Evolutionary conservation across 2,888 invertebrate genomes (phyloP).

Genomic region (Mesorhabditis spiculigera): DNA sequence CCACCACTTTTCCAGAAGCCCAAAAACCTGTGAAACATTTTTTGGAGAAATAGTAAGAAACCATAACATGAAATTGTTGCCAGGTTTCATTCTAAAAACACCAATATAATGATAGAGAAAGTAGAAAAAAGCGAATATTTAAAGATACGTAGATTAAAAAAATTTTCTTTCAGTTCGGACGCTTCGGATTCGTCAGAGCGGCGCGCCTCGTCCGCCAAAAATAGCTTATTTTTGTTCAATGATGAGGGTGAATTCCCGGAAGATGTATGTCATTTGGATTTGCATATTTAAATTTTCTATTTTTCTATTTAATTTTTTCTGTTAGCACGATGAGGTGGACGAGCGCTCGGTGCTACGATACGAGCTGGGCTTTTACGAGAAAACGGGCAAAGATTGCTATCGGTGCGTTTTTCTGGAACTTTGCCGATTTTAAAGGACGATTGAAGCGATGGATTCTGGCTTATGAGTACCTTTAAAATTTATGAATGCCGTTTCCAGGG

Average conservation of each 20-base stretch:
- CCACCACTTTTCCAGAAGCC: too few species aligned
- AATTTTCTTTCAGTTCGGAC: background rate
- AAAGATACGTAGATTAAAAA: background rate
- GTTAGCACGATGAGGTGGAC: conserved; percentile 44
- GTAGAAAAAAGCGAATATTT: background rate
- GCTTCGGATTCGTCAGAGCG: background rate
- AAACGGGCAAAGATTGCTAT: conserved; percentile 70
- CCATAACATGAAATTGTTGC: too few species aligned
- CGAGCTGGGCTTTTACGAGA: conserved; percentile 73
- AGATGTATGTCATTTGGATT: background rate
- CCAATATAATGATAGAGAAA: background rate
- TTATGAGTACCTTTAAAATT: background rate
- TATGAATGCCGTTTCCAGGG: too few species aligned
- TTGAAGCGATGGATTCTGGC: too few species aligned
- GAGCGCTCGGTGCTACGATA: conserved; percentile 53
- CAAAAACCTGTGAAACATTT: too few species aligned
- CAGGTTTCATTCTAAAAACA: background rate
- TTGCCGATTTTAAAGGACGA: too few species aligned
- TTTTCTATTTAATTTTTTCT: too few species aligned
- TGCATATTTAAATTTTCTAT: background rate
- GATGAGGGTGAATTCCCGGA: background rate
- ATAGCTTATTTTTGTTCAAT: background rate
- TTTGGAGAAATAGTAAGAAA: too few species aligned
- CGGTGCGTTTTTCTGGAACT: conserved; percentile 54
- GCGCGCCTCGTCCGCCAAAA: conserved; percentile 3